These are phyloP conservation scores for Pteronotus mesoamericanus DNA, from an alignment of 2,797 vertebrate genomes.

Conservation along the genomic window DNA sequence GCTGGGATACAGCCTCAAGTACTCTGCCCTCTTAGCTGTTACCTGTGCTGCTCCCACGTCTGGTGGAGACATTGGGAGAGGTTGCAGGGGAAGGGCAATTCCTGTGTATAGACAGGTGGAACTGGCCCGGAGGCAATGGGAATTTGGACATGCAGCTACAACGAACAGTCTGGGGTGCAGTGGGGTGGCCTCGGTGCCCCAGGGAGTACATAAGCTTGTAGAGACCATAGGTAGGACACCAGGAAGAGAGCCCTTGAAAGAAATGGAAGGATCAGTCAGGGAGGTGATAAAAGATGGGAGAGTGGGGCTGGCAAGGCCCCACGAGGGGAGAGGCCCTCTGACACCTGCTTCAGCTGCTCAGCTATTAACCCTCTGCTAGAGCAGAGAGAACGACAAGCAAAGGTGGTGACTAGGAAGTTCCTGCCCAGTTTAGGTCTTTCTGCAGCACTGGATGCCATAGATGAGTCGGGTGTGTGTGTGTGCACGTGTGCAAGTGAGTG, in stretches of 20 bases:
- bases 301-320: no score
- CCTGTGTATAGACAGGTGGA: neutral
- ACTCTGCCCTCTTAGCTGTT: neutral
- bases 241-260: neutral
- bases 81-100: neutral
- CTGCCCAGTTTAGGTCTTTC: neutral
- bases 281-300: neutral
- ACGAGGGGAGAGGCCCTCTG: neutral
- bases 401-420: neutral
- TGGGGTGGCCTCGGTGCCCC: neutral
- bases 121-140: neutral
- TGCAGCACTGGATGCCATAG: neutral
- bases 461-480: neutral
- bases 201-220: neutral
- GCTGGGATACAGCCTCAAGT: neutral
- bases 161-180: neutral
- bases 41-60: neutral
- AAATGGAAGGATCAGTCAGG: neutral
- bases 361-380: neutral
- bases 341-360: neutral
- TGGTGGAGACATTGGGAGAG: neutral
- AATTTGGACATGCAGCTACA: neutral
- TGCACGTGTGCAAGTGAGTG: rapidly evolving
- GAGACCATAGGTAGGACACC: neutral
- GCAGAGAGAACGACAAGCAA: neutral